Percentiles rank a stretch among this genome's conserved stretches.
phyloP scores from a whole-genome alignment of 1,140 invertebrate species.

The Solenopsis invicta region DNA sequence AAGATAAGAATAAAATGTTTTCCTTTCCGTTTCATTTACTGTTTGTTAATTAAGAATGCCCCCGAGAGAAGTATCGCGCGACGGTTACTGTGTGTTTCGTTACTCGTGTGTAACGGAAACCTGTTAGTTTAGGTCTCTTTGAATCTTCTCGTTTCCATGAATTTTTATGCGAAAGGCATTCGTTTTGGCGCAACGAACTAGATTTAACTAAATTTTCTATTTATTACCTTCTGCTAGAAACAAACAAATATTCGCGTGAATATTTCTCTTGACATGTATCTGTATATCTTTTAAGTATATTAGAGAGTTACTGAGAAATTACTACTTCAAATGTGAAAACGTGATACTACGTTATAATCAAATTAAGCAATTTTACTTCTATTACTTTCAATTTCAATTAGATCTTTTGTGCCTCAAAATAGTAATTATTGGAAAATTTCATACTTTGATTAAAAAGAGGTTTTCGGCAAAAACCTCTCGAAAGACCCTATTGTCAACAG shows the following conservation, averaged over 20 bases:
- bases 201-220: not conserved
- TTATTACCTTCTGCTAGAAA: not conserved
- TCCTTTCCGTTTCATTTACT: not conserved
- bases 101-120: not conserved
- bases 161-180: not conserved
- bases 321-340: not conserved
- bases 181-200: not conserved
- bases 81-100: no score
- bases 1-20: not conserved
- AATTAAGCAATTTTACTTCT: no score
- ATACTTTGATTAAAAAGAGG: no score
- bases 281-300: slow-evolving; percentile 3
- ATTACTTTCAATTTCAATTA: no score
- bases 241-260: not conserved
- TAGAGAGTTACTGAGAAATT: not conserved
- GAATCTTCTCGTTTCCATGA: not conserved
- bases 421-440: no score
- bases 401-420: no score
- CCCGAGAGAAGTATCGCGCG: not conserved
- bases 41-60: not conserved
- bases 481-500: no score
- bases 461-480: no score
- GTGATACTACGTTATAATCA: not conserved
- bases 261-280: not conserved
- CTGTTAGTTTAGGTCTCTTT: not conserved